Base-by-base conservation (phyloP, 2,113 vertebrate genomes). In the Oceanodroma tethys region DNA sequence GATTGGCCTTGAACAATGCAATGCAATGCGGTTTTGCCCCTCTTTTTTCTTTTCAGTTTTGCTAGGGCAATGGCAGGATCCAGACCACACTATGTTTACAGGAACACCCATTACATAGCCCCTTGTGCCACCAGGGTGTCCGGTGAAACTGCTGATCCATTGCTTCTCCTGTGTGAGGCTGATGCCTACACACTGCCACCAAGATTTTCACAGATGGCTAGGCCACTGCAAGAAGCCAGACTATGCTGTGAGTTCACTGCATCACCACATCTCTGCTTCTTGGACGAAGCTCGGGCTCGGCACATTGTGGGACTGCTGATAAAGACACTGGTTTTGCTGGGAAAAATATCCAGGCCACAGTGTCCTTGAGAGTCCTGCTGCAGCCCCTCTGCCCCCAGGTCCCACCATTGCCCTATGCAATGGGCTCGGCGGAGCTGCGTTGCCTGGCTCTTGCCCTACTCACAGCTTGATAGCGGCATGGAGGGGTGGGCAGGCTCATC, bases 341-440 rank as follows among this genome's bases (percentile, higher is more conserved):
- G n/a, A 71, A 74, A 66, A 65, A 56, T 40, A 60, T 12, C 32
- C 7, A 50, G 26, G n/a, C 17, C 20, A 55, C 23, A 52, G 20
- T 8, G 25, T 45, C 25, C 53, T 63, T 56, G 65, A 71, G 53
- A 73, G 42, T n/a, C 15, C 27, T 53, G 68, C 50, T 40, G n/a
- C 45, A 66, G 56, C 23, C 20, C 7, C 27, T 45, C 4, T 72
- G 11, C 9, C n/a, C 27, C 45, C 16, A 58, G 36, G 25, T 62
- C 52, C 34, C 36, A 16, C 23, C 23, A 7, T 17, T 3, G 1
- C 27, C n/a, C 32, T 68, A 3, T 0, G 1, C 0, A 0, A 23
- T 40, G 42, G 42, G 17, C 23, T 91, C 9, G 0, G 32, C 1
- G 1, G 19, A 45, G 66, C 47, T 34, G 26, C 3, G 0, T 29